phyloP scores from a whole-genome alignment of 2,797 vertebrate species.

The Chelidonichthys spinosus region DNA sequence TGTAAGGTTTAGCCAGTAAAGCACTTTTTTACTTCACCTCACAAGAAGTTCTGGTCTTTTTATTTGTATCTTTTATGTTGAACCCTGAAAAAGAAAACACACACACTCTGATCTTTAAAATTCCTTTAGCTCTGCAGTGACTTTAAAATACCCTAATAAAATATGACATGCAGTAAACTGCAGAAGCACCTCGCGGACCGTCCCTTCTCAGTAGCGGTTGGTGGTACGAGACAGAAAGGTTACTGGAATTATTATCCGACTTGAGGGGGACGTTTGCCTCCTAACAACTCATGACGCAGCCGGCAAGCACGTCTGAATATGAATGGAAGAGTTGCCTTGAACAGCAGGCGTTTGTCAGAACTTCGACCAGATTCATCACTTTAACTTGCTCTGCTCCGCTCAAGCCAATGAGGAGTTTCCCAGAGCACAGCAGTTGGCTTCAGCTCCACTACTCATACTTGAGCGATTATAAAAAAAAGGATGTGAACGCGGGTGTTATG shows the following conservation, averaged over 20 bases:
- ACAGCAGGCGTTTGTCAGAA: constrained; percentile 83
- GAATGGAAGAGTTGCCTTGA: constrained; percentile 79
- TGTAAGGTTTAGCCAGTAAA: neutral
- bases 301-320: constrained; percentile 78
- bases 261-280: constrained; percentile 49
- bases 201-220: constrained; percentile 22
- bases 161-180: constrained; percentile 32
- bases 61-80: constrained; percentile 23
- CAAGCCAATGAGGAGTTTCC: constrained; percentile 59
- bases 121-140: constrained; percentile 13
- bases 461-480: constrained; percentile 26
- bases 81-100: neutral
- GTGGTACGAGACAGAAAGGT: constrained; percentile 48
- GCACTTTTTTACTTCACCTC: neutral
- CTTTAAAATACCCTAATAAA: constrained; percentile 24
- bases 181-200: neutral
- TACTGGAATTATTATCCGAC: constrained; percentile 66
- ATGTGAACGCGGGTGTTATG: constrained; percentile 6
- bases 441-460: constrained; percentile 34
- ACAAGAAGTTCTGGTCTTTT: constrained; percentile 2
- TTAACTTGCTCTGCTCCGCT: constrained; percentile 71
- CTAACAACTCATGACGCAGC: constrained; percentile 29
- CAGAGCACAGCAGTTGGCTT: constrained; percentile 70
- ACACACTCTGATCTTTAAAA: neutral
- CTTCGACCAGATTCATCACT: constrained; percentile 79